These are phyloP conservation scores for Kradibia gibbosae DNA, from an alignment of 1,140 invertebrate genomes.

Conservation along the genomic window DNA sequence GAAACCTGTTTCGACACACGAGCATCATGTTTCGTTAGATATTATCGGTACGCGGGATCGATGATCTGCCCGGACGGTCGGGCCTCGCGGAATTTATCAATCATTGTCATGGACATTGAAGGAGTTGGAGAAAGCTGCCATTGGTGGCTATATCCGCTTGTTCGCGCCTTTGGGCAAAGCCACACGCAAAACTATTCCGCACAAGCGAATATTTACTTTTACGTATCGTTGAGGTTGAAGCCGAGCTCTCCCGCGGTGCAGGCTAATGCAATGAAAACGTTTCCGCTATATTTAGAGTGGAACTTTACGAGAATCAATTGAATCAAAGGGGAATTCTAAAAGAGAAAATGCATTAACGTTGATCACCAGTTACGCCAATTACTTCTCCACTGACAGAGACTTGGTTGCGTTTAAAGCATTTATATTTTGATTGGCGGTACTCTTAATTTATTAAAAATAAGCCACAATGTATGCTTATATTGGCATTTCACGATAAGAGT, in stretches of 20 bases:
- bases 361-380: neutral
- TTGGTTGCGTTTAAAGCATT: too few relatives aligned
- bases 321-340: neutral
- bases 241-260: neutral
- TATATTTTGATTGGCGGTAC: neutral
- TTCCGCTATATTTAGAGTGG: neutral
- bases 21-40: neutral
- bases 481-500: too few relatives aligned
- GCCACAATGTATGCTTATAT: too few relatives aligned
- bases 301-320: neutral
- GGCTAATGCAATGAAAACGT: neutral
- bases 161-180: too few relatives aligned
- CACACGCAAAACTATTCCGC: too few relatives aligned
- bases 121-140: too few relatives aligned
- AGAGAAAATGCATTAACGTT: neutral
- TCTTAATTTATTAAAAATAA: neutral
- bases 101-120: neutral
- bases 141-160: too few relatives aligned
- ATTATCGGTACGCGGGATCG: neutral
- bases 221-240: neutral
- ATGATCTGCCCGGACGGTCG: too few relatives aligned
- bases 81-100: too few relatives aligned
- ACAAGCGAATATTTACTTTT: neutral
- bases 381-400: too few relatives aligned
- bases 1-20: constrained; percentile 76